These are phyloP conservation scores for Alces alces DNA, from an alignment of 2,113 vertebrate species.

Conservation along the genomic window DNA sequence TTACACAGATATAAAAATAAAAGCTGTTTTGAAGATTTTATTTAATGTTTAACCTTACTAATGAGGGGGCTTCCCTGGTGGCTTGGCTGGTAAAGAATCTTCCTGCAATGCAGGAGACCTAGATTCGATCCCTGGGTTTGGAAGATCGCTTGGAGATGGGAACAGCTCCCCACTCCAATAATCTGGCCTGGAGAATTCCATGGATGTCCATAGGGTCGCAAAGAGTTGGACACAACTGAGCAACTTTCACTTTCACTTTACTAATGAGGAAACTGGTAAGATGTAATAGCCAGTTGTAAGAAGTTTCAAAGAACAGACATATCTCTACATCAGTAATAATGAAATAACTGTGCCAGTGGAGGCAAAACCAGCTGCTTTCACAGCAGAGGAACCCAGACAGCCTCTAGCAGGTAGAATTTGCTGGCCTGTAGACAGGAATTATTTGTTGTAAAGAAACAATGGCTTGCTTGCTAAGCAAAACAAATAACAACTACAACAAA, in stretches of 20 bases:
- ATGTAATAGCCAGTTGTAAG: background rate
- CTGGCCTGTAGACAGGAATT: background rate
- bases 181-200: background rate
- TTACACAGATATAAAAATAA: background rate
- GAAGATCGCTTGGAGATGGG: background rate
- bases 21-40: background rate
- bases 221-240: background rate
- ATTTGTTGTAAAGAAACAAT: background rate
- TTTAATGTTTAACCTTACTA: background rate
- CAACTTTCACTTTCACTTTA: background rate
- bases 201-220: background rate
- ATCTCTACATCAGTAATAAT: rapidly evolving
- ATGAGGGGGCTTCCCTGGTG: background rate
- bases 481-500: background rate
- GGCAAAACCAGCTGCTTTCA: background rate
- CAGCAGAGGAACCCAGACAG: rapidly evolving
- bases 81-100: background rate
- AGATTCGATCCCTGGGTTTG: background rate
- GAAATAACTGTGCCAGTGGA: background rate
- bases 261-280: background rate
- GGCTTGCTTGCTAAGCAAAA: background rate
- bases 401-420: background rate
- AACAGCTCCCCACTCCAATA: background rate
- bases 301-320: background rate
- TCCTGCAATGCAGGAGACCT: background rate